Evolutionary conservation across 1,140 invertebrate genomes (phyloP).

Genomic region (Cotesia typhae): DNA sequence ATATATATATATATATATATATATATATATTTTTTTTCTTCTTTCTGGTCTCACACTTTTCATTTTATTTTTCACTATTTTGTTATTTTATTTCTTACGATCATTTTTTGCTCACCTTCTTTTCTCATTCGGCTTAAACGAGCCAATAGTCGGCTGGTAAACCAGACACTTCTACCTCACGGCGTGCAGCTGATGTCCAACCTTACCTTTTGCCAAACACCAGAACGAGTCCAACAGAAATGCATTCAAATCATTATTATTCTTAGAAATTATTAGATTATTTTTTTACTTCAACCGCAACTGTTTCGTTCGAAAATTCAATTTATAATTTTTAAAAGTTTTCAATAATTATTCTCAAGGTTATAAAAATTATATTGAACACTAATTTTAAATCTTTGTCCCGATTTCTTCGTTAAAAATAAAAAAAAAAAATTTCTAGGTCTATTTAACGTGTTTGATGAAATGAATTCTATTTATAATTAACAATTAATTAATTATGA

Average conservation of each 20-base stretch:
- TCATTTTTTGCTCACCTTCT: background rate
- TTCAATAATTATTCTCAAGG: too few species aligned
- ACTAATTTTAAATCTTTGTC: too few species aligned
- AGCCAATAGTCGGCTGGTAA: conserved; percentile 11
- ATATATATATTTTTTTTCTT: too few species aligned
- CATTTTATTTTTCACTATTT: background rate
- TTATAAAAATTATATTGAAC: too few species aligned
- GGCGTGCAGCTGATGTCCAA: conserved; percentile 18
- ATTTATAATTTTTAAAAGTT: too few species aligned
- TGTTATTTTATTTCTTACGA: background rate
- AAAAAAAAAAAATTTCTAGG: too few species aligned
- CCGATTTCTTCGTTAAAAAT: too few species aligned
- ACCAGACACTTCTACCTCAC: conserved; percentile 3
- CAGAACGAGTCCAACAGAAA: conserved; percentile 16
- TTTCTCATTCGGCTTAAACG: conserved; percentile 10
- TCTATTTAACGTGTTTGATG: too few species aligned
- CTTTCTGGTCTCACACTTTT: background rate
- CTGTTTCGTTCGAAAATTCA: background rate
- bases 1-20: too few species aligned
- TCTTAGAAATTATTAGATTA: conserved; percentile 21
- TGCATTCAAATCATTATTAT: conserved; percentile 13
- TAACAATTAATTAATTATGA: too few species aligned
- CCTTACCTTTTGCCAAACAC: too few species aligned
- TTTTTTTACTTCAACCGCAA: conserved; percentile 1
- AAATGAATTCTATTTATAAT: too few species aligned